These are phyloP conservation scores for Lydus trimaculatus DNA, from an alignment of 2,888 invertebrate species.

Conservation along the genomic window DNA sequence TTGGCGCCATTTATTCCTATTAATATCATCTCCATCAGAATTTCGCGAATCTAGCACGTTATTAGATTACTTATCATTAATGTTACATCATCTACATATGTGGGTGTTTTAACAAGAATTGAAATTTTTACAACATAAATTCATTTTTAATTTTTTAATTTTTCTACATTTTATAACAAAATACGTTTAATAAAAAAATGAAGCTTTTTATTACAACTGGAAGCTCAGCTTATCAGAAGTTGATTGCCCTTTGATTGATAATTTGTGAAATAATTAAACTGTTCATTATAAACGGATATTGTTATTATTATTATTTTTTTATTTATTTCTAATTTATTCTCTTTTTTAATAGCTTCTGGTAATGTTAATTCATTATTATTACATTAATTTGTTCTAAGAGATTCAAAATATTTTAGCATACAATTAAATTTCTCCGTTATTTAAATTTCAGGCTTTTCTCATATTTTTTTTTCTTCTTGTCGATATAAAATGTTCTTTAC, in stretches of 20 bases:
- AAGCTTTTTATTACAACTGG: neutral
- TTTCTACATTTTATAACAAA: neutral
- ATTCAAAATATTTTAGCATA: neutral
- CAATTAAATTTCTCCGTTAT: too few species aligned
- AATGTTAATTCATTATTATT: neutral
- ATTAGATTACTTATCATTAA: conserved; percentile 1
- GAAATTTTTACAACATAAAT: neutral
- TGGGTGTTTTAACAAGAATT: neutral
- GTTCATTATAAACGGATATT: neutral
- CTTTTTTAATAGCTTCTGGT: neutral
- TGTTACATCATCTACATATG: neutral
- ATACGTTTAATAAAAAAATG: neutral
- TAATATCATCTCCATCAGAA: neutral
- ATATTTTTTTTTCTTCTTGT: too few species aligned
- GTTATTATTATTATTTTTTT: neutral
- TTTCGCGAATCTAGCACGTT: neutral
- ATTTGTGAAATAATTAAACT: neutral
- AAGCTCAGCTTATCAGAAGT: neutral
- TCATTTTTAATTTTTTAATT: neutral
- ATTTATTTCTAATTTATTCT: neutral
- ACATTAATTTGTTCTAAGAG: neutral
- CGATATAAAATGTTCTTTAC: too few species aligned
- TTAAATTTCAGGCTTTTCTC: too few species aligned
- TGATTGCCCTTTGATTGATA: conserved; percentile 7
- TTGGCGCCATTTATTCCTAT: neutral